These are phyloP conservation scores for Iguana delicatissima DNA, from an alignment of 2,797 vertebrate genomes.

Conservation along the genomic window DNA sequence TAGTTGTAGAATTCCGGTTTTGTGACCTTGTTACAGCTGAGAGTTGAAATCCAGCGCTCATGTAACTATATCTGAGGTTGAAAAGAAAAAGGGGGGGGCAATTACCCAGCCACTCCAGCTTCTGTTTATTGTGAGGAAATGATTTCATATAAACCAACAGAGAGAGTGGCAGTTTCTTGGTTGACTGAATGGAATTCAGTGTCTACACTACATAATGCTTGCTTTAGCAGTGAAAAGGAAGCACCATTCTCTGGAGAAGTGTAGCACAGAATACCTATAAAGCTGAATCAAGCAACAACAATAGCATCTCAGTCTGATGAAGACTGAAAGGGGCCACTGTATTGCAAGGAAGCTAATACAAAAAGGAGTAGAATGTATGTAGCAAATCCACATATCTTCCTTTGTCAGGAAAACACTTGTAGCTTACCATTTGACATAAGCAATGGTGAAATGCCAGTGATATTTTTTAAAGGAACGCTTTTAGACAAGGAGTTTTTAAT, in stretches of 20 bases:
- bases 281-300: not conserved
- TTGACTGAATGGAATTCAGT: not conserved
- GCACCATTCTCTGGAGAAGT: not conserved
- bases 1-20: not conserved
- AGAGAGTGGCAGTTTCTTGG: not conserved
- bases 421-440: not conserved
- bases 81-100: not conserved
- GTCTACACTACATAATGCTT: not conserved
- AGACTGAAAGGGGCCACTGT: not conserved
- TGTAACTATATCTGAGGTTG: not conserved
- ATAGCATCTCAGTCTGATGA: not conserved
- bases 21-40: not conserved
- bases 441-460: not conserved
- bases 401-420: not conserved
- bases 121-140: constrained; percentile 6
- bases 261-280: not conserved
- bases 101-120: not conserved
- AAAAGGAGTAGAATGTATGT: not conserved
- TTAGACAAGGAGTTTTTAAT: not conserved
- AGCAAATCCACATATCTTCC: not conserved
- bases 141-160: not conserved
- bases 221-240: not conserved
- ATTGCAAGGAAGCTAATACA: not conserved
- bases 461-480: not conserved
- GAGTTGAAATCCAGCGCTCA: not conserved